Conservation (phyloP, 2,888 invertebrate genomes). For the Heteromurus nitidus region DNA sequence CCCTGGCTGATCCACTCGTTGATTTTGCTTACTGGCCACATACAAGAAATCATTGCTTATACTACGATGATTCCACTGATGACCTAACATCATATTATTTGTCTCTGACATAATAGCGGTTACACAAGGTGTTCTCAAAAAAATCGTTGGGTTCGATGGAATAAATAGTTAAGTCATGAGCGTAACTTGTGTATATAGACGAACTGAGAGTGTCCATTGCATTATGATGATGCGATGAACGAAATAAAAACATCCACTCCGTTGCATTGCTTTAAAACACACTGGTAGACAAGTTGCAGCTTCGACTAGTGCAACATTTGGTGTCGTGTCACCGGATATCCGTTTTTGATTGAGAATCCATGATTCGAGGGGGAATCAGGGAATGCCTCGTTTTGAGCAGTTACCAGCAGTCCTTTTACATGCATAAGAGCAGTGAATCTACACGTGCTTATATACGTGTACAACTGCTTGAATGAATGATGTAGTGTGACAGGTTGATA, state of each 20-base stretch:
- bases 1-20: constrained; percentile 1
- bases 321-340: constrained; percentile 73
- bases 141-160: neutral
- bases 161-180: no score
- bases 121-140: constrained; percentile 48
- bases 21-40: constrained; percentile 42
- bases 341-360: constrained; percentile 73
- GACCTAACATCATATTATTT: constrained; percentile 31
- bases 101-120: constrained; percentile 30
- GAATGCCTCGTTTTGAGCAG: neutral
- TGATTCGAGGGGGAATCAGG: constrained; percentile 64
- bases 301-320: constrained; percentile 71
- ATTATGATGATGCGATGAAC: neutral
- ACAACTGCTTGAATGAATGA: no score
- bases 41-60: constrained; percentile 51
- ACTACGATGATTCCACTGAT: constrained; percentile 7
- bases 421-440: neutral
- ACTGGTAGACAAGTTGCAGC: constrained; percentile 9
- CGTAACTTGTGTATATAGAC: neutral
- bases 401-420: constrained; percentile 12
- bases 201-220: neutral
- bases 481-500: neutral
- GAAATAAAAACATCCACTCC: neutral
- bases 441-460: constrained; percentile 2
- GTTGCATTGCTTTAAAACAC: neutral